Base-by-base conservation (phyloP, 2,113 vertebrate species). In the Tinamus guttatus region DNA sequence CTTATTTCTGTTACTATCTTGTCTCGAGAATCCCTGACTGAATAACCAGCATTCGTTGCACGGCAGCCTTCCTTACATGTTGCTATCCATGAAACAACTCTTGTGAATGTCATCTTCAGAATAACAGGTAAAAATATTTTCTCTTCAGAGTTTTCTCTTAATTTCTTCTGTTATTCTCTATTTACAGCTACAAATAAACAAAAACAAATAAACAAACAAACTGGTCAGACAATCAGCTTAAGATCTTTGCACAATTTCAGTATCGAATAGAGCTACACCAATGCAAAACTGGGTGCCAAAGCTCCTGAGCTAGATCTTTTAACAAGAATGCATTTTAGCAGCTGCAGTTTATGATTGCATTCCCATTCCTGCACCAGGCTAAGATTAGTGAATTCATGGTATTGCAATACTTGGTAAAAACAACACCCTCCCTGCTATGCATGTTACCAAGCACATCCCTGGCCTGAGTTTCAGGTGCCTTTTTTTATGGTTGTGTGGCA, bases 81-180 rank as follows among this genome's bases (percentile, higher is more conserved):
- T 54, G 10, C 27, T 15, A 76, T 2, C 3, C 20, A 27, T 9
- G 15, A 16, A 76, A 70, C 18, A 54, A 7, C 25, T 73, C 17
- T 76, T 56, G 16, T 3, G 64, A 64, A 11, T 38, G 5, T 13
- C 1, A 2, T 45, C 7, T 43, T 83, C 41, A 47, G 40, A 80
- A 67, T 14, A 24, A 70, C 4, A 91, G 16, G 18, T 67, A 81
- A 78, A 85, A 52, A 1, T 27, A 36, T 38, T 77, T 84, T 49
- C 5, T 75, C 13, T 49, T 13, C 7, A 56, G 45, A 63, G 1
- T 2, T 79, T 81, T 87, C 0, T 1, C 5, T 28, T 78, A 32
- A 47, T 84, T 90, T 93, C 6, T 62, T 54, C 52, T 28, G 2
- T 38, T 70, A 11, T 59, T 84, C 5, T 83, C 7, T 60, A 25